Base-by-base conservation (phyloP, 2,888 invertebrate genomes). In the Melanchra persicariae region DNA sequence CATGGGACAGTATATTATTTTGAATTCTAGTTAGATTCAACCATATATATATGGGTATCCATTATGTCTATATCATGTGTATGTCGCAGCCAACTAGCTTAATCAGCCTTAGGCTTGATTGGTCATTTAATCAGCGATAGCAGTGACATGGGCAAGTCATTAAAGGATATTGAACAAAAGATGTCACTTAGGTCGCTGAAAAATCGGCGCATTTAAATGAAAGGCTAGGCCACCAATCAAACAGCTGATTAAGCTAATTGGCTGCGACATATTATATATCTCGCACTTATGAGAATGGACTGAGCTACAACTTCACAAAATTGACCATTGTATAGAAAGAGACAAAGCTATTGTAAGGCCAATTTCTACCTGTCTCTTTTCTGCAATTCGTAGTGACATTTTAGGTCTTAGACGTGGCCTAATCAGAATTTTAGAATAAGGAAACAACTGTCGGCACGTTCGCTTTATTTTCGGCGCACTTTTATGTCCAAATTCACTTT, bases 1-100 rank as follows among this genome's bases (percentile, higher is more conserved):
- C 95, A 95, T 95, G 94, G 94, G 94, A 92, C 89, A 87, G 89
- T 87, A 58, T 75, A 66, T 74, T 77, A 82, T 67, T 82, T 69
- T 70, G 80, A 79, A 54, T 57, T 66, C 64, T 73, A 62, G 68
- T 71, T 70, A 78, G 54, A 68, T 54, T 37, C 43, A 78, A 52
- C 57, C 47, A 43, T 47, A 52, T 43, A 24, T 19, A 24, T 62
- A 30, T 59, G 4, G 22, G 19, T 63, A 34, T 19, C 15, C n/a
- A 19, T 65, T 60, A 59, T 58, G 43, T 49, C 34, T 57, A n/a
- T 12, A 55, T 4, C 2, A n/a, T 26, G 17, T n/a, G n/a, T 34
- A 19, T n/a, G n/a, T n/a, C n/a, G n/a, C n/a, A n/a, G n/a, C n/a
- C n/a, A n/a, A n/a, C n/a, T n/a, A n/a, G n/a, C n/a, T n/a, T n/a